Evolutionary conservation across 2,888 invertebrate species (phyloP), one percentile per base, ranked within the genome.

Genomic region (Teinopalpus imperialis): DNA sequence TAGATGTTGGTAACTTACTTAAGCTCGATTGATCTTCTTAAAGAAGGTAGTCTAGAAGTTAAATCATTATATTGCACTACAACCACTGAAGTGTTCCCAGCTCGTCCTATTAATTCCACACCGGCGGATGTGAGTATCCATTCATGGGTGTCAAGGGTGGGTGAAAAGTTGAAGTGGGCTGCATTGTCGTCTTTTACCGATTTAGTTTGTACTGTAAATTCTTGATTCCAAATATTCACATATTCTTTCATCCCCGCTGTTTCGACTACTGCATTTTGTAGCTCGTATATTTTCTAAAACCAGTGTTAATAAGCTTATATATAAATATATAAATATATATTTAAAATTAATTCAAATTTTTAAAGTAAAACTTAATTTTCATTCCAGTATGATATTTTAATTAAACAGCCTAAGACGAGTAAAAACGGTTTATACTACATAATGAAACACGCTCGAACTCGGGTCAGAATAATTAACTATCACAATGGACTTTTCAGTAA

Each of bases 1-100:
- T n/a, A n/a, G n/a, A n/a, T n/a, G n/a, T n/a, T n/a, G n/a, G n/a
- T n/a, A 1, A 85, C 91, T 90, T 78, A 93, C 93, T 90, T 91
- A 53, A 90, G 86, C 64, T 92, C 90, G 51, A 91, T 90, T 41
- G 81, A 81, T 52, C 91, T 87, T 37, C 91, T 90, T 43, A 93
- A 74, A 0, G 89, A 89, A 0, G 93, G 93, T 49, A 93, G 75
- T 57, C 92, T 91, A 2, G 89, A 79, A 3, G 91, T 90, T 45
- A 94, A 72, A 59, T 93, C 92, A 57, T 90, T 91, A 66, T 93
- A 94, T 53, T 91, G 85, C 3, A 92, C 87, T 10, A 91, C 89
- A 5, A 91, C 86, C 0, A 86, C 71, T 0, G 83, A 72, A 2
- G 71, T 70, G 21, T 81, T 82, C 1, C 69, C 73, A n/a, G 59